Base-by-base conservation (phyloP, 2,797 vertebrate species). In the Meda fulgida region DNA sequence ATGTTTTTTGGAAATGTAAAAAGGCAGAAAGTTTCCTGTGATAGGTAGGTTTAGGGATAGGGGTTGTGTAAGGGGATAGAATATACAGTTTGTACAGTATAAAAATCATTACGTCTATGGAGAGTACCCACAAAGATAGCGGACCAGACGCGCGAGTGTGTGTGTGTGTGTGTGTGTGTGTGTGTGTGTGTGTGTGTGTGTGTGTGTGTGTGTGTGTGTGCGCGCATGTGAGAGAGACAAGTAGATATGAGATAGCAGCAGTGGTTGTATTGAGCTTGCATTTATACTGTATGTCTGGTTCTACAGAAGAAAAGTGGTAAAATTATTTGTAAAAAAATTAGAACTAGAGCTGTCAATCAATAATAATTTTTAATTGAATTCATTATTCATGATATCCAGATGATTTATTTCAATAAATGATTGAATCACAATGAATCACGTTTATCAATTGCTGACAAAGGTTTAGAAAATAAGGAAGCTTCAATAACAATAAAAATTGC, bases 131-230 rank as follows among this genome's bases (percentile, higher is more conserved):
- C n/a, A n/a, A n/a, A n/a, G n/a, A n/a, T n/a, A n/a, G n/a, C n/a
- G n/a, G n/a, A n/a, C n/a, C n/a, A n/a, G n/a, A n/a, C n/a, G n/a
- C n/a, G n/a, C n/a, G n/a, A n/a, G n/a, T 65, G 34, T 82, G 48
- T 46, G 48, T 76, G n/a, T 84, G 58, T 13, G 29, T 85, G 75
- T 85, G 11, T 65, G 34, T 82, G 48, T 46, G 48, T 76, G n/a
- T 84, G 58, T 13, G 29, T 85, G 75, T 85, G 11, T 60, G n/a
- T 65, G 34, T 82, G 48, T 46, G 48, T 76, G n/a, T 84, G 58
- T 13, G 29, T 85, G 75, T 85, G 11, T 60, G n/a, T 65, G 34
- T 82, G 48, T 46, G 48, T 76, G n/a, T 84, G 58, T 13, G n/a
- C n/a, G n/a, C n/a, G n/a, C n/a, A 38, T 85, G 75, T 85, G 11